Conservation (phyloP, 2,113 vertebrate genomes). For the Fregetta grallaria region DNA sequence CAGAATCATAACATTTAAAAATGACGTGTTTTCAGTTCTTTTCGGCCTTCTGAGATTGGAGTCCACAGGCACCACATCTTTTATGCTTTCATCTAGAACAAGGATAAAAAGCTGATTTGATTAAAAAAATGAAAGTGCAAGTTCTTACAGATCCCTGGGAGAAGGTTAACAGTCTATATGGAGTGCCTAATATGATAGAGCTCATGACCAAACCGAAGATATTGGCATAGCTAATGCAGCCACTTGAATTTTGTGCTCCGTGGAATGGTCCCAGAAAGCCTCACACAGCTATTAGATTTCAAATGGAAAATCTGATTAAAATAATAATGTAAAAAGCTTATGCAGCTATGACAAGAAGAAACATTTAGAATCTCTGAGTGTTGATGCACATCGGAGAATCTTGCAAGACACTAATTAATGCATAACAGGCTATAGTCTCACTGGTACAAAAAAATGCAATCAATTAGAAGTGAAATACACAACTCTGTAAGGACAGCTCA, state of each 20-base stretch:
- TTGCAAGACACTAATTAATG: constrained; percentile 14
- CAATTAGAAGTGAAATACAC: constrained; percentile 8
- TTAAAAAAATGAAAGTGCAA: background rate
- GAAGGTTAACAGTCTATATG: background rate
- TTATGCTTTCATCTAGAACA: background rate
- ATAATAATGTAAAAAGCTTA: background rate
- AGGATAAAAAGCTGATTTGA: background rate
- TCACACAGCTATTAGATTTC: background rate
- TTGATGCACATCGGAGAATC: background rate
- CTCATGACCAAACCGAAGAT: background rate
- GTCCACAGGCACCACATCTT: background rate
- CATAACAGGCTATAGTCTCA: background rate
- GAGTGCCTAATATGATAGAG: background rate
- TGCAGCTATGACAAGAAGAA: background rate
- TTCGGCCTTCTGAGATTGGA: background rate
- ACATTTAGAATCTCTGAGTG: background rate
- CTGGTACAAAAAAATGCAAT: constrained; percentile 15
- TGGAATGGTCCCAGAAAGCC: background rate
- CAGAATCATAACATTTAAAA: background rate
- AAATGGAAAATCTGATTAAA: background rate
- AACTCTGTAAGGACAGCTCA: background rate
- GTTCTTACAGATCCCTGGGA: background rate
- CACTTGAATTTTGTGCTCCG: background rate
- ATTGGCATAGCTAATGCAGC: background rate
- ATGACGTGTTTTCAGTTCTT: background rate